phyloP scores from a whole-genome alignment of 2,888 invertebrate genomes.

The Aricia artaxerxes region DNA sequence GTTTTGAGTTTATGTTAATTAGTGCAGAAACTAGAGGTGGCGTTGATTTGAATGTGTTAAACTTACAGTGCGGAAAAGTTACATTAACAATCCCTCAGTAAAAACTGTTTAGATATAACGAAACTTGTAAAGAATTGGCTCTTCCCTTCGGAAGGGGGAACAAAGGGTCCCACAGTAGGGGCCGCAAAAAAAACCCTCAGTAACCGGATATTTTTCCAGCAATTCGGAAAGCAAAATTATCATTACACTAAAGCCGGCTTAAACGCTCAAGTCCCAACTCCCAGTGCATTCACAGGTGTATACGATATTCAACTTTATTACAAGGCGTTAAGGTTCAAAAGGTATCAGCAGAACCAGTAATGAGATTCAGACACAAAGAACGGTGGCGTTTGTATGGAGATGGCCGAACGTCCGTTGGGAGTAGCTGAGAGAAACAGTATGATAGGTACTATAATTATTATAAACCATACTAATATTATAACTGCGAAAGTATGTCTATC shows the following conservation, averaged over 20 bases:
- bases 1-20: no score
- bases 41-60: no score
- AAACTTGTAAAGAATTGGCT: no score
- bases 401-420: not conserved
- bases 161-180: no score
- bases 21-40: no score
- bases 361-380: slow-evolving; percentile 4
- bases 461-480: no score
- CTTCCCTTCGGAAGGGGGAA: no score
- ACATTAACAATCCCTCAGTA: no score
- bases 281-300: not conserved
- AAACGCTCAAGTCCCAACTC: not conserved
- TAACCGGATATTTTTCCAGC: not conserved
- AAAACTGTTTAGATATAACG: no score
- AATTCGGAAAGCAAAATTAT: not conserved
- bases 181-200: not conserved
- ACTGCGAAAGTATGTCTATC: no score
- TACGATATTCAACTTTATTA: not conserved
- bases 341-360: not conserved
- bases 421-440: not conserved
- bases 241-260: slow-evolving; percentile 1
- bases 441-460: not conserved
- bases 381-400: slow-evolving; percentile 5
- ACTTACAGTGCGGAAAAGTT: no score
- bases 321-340: not conserved